A percentile compares a stretch with the other conserved stretches of the same genome.
These are phyloP conservation scores for Hyppa rectilinea DNA, from an alignment of 2,888 invertebrate genomes.

Conservation along the genomic window DNA sequence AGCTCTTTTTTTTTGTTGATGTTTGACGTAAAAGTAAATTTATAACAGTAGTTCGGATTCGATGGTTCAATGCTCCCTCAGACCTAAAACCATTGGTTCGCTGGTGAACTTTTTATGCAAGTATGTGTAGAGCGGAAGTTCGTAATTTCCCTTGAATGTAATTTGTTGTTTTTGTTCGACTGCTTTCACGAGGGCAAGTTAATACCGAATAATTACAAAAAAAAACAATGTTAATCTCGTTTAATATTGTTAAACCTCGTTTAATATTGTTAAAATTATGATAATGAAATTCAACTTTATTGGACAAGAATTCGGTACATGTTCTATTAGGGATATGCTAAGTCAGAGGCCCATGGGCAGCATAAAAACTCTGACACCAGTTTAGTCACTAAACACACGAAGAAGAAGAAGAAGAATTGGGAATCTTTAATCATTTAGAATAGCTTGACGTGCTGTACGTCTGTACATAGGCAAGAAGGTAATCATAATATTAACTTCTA, in stretches of 20 bases:
- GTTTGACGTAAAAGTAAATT: conserved; percentile 24
- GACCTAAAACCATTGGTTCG: conserved; percentile 27
- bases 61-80: conserved; percentile 33
- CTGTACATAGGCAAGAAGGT: neutral
- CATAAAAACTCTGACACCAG: too few species aligned
- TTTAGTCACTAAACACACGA: too few species aligned
- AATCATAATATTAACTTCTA: neutral
- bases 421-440: too few species aligned
- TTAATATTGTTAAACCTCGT: neutral
- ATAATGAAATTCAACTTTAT: too few species aligned
- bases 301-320: too few species aligned
- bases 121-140: conserved; percentile 44
- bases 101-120: conserved; percentile 53
- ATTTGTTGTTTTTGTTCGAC: conserved; percentile 43
- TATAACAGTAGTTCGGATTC: conserved; percentile 36
- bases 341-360: too few species aligned
- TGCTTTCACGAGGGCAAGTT: conserved; percentile 19
- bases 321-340: too few species aligned
- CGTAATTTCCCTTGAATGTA: conserved; percentile 28
- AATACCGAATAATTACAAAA: conserved; percentile 6
- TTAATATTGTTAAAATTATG: neutral
- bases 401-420: too few species aligned
- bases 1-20: too few species aligned
- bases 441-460: too few species aligned
- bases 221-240: neutral